Evolutionary conservation across 2,888 invertebrate species (phyloP).

Genomic region (Ectropis crepuscularia): DNA sequence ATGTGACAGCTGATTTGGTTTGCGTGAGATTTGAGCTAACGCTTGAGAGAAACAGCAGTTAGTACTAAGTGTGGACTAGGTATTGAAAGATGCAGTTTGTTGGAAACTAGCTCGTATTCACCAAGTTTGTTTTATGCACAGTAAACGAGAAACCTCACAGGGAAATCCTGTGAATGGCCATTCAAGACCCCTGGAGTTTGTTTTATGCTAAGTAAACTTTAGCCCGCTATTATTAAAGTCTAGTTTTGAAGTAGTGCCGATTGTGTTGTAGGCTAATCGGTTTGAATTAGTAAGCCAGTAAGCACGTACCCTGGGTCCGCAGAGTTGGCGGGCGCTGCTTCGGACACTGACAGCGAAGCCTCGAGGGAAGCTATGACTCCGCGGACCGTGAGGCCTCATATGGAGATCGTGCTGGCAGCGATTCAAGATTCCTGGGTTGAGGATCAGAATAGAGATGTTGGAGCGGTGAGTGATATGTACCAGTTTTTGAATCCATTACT

Average conservation of each 20-base stretch:
- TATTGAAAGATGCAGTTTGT: no score
- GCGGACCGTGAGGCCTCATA: slow-evolving; percentile 34
- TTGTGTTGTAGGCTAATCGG: slow-evolving; percentile 18
- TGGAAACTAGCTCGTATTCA: no score
- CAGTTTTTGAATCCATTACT: neutral
- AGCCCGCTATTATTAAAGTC: no score
- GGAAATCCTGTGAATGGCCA: no score
- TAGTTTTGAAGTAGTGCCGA: neutral
- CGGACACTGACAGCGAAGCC: slow-evolving; percentile 76
- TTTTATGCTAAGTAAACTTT: no score
- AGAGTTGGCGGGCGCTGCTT: slow-evolving; percentile 78
- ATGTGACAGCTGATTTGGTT: no score
- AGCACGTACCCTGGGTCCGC: slow-evolving; percentile 38
- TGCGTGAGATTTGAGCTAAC: no score
- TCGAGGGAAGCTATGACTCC: slow-evolving; percentile 65
- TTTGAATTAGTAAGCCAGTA: slow-evolving; percentile 33
- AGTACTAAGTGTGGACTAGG: no score
- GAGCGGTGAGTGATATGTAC: slow-evolving; percentile 69
- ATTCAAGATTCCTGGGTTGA: slow-evolving; percentile 69
- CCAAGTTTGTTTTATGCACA: no score
- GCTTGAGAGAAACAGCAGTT: no score
- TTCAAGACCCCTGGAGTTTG: no score
- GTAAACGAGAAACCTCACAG: no score
- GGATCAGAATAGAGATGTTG: slow-evolving; percentile 81
- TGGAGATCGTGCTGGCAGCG: slow-evolving; percentile 58